Evolutionary conservation across 2,888 invertebrate species (phyloP), one percentile per base, ranked within the genome.

Genomic region (Lasioglossum marginatum): DNA sequence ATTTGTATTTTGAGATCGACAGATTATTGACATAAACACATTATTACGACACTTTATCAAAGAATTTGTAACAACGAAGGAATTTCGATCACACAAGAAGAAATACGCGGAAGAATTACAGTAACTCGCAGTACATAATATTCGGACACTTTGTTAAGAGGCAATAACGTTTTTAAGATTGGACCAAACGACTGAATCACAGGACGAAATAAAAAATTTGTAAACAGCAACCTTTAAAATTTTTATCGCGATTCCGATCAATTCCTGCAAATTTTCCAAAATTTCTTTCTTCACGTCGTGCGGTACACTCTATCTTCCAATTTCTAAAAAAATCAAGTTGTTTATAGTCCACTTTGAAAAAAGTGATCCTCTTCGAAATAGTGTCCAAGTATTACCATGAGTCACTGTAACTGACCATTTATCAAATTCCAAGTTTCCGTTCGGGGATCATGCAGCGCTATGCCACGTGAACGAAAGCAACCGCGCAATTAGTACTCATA

Each of bases 401-500:
- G 57, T 57, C n/a, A n/a, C n/a, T n/a, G 57, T 57, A 43, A 45
- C 12, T 19, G 5, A 19, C 27, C 19, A 31, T 43, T 43, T 27
- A 43, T 43, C 43, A 43, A 43, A 71, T 71, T 43, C 27, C 43
- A 43, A 43, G 70, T 43, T 43, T 71, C 71, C 71, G 27, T 71
- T 43, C 71, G 12, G 16, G 6, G 27, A 43, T 40, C 71, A 43
- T 66, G 74, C 73, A 12, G 40, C 37, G 10, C 10, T 4, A 4
- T 68, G 34, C 23, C 37, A 70, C 37, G 70, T 40, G 34, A 37
- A 63, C 63, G 31, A 63, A 63, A 63, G 37, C 70, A 37, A 37
- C 40, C 40, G 34, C 27, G n/a, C 77, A 57, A 16, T 45, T 68
- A 34, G 34, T 63, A 71, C 77, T 85, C 23, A 77, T 45, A 68